Conservation (phyloP, 2,888 invertebrate genomes). For the Homarus gammarus region DNA sequence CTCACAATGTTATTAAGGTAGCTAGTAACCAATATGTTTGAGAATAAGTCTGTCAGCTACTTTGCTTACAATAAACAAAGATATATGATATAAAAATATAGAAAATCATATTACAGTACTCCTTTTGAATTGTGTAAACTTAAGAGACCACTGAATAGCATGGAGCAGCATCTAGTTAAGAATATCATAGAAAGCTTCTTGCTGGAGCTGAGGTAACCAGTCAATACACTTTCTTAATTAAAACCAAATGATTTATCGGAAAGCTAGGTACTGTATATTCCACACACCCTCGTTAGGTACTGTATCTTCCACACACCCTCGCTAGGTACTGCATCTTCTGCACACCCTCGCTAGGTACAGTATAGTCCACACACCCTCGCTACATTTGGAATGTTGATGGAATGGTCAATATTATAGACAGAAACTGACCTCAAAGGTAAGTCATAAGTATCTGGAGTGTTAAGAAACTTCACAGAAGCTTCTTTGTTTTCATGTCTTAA, state of each 20-base stretch:
- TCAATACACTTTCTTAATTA: not conserved
- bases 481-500: not conserved
- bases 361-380: not conserved
- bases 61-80: too few species aligned
- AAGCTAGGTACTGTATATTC: not conserved
- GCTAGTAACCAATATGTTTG: too few species aligned
- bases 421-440: not conserved
- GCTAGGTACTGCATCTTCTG: not conserved
- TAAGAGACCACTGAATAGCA: too few species aligned
- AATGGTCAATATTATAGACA: not conserved
- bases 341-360: not conserved
- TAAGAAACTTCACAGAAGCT: conserved; percentile 63
- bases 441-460: conserved; percentile 24
- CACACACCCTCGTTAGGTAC: not conserved
- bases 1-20: too few species aligned
- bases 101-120: too few species aligned
- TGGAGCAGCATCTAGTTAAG: too few species aligned
- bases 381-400: not conserved
- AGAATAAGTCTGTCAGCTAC: too few species aligned
- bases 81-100: too few species aligned
- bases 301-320: not conserved
- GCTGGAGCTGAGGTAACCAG: too few species aligned
- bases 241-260: not conserved
- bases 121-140: too few species aligned
- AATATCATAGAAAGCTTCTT: too few species aligned